Evolutionary conservation across 2,888 invertebrate species (phyloP), one percentile per base, ranked within the genome.

Genomic region (Parnassius apollo): DNA sequence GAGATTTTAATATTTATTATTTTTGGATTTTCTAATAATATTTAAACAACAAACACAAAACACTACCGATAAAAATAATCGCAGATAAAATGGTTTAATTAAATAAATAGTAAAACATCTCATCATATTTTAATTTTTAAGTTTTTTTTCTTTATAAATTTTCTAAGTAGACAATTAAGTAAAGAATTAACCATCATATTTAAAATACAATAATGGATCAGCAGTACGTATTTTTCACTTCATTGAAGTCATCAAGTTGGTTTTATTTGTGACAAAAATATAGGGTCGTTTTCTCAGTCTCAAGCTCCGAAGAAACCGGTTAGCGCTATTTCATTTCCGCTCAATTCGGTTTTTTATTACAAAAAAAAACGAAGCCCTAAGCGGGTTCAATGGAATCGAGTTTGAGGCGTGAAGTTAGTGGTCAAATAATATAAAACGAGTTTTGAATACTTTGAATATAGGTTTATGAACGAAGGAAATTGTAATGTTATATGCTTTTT

Each of bases 291-390:
- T 78, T 74, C 74, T 76, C 80, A 82, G 79, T 75, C 76, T 72
- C 70, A 73, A 77, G 76, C 73, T 75, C 75, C 83, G 81, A 77
- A 82, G 81, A 80, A 89, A 91, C 91, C 87, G 90, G 91, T 91
- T 86, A 80, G 75, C 82, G 78, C 88, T 86, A 86, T 86, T 89
- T 86, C 89, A 90, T 90, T 91, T 91, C 91, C 91, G 90, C 86
- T 90, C 89, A 83, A 88, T 86, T 85, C 83, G 80, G 80, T 86
- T 63, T 88, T 46, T 89, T 88, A 89, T 90, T 85, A 88, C 81
- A 81, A 80, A 62, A 63, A 63, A 85, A 78, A 85, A 78, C 77
- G 79, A 79, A 81, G 81, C 80, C 82, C 77, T 81, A 82, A 84
- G 81, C 82, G 84, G 76, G 84, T 85, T 85, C 83, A 85, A 83